Evolutionary conservation across 2,113 vertebrate genomes (phyloP), one percentile per base, ranked within the genome.

Genomic region (Caracal caracal): DNA sequence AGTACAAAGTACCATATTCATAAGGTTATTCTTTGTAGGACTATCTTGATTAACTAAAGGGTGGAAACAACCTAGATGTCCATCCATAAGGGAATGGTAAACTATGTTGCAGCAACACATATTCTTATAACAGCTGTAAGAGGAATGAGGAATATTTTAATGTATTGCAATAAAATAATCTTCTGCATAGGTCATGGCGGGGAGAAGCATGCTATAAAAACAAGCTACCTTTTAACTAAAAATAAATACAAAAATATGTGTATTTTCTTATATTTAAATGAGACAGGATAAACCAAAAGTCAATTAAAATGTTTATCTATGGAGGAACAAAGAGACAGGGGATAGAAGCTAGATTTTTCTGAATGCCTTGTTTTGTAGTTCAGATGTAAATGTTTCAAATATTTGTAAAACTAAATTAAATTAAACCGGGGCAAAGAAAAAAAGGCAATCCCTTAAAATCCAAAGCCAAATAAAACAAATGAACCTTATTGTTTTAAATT

Each of bases 381-480:
- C 59, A 75, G 47, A 86, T 24, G 10, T 26, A 93, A 63, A 70
- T 90, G 10, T 70, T 47, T 83, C 78, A 78, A 87, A 61, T 91
- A 47, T 87, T 59, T 86, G 22, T 76, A 90, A 76, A 90, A 53
- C 78, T 51, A 93, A 82, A 30, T n/a, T 78, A 93, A 68, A 90
- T 86, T 80, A 75, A 82, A 76, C 35, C 47, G 26, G 26, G 17
- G 56, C 20, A 19, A 56, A 56, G 7, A 65, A 66, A 83, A 70
- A 66, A 66, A 47, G 30, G 51, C 22, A 82, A 59, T 47, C 40
- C 26, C 68, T 88, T 80, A 83, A 94, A 90, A 43, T 84, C 65
- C 68, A 92, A 78, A 80, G 35, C 7, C 51, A 92, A 71, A 73
- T 79, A 73, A 93, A 94, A 90, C 13, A 82, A 88, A 71, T 33